These are phyloP conservation scores for Heliconius aoede DNA, from an alignment of 2,888 invertebrate genomes.

Conservation along the genomic window DNA sequence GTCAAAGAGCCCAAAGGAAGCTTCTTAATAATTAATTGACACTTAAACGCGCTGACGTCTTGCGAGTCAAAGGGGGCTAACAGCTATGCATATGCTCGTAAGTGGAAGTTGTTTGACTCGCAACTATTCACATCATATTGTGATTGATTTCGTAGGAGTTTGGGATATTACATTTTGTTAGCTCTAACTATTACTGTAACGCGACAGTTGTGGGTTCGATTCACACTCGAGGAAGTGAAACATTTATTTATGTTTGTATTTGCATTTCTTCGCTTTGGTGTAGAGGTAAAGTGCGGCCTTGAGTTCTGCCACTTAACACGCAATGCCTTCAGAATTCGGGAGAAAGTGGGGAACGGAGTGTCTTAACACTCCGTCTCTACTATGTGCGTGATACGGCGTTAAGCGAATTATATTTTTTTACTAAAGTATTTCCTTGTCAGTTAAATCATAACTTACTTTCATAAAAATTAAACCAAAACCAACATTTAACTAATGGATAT, in stretches of 20 bases:
- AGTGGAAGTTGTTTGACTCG: slow-evolving; percentile 57
- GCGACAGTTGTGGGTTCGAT: too few species aligned
- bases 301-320: too few species aligned
- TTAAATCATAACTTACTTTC: slow-evolving; percentile 9
- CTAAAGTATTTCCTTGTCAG: background rate
- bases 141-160: slow-evolving; percentile 38
- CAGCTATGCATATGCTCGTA: slow-evolving; percentile 71
- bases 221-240: too few species aligned
- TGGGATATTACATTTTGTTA: slow-evolving; percentile 16
- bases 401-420: too few species aligned
- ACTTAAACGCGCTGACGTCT: slow-evolving; percentile 82
- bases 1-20: slow-evolving; percentile 79
- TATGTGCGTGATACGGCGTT: too few species aligned
- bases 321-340: too few species aligned
- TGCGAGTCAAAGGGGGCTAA: slow-evolving; percentile 70
- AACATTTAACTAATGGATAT: slow-evolving; percentile 51
- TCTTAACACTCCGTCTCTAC: too few species aligned
- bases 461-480: slow-evolving; percentile 36
- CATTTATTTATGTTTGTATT: too few species aligned
- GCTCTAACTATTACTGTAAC: background rate
- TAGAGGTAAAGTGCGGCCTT: too few species aligned
- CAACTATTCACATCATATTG: slow-evolving; percentile 39
- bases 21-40: slow-evolving; percentile 82
- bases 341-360: too few species aligned
- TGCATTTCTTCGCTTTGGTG: too few species aligned